Evolutionary conservation across 2,888 invertebrate species (phyloP), one percentile per base, ranked within the genome.

Genomic region (Plutella xylostella): DNA sequence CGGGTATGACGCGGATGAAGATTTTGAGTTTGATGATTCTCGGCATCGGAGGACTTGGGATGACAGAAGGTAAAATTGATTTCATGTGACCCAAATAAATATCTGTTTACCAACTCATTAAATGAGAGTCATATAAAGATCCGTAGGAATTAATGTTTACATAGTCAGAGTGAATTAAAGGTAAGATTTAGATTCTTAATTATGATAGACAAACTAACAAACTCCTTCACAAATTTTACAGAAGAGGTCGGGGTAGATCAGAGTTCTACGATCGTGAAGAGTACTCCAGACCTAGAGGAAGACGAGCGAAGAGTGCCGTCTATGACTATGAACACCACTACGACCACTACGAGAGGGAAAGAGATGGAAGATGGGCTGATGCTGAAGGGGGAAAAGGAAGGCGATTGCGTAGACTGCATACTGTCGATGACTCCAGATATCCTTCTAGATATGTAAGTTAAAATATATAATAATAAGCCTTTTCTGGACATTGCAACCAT

Each of bases 1-100:
- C 2, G 79, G 72, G 1, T 80, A 80, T 30, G 80, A 80, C 49
- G 78, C 79, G 47, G 80, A 80, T 47, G 82, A 80, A 4, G 80
- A 82, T 41, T 74, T 61, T 47, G 82, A 80, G 44, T 72, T 74
- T 22, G 79, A 80, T 41, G 60, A 61, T 43, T 71, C 75, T 0
- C 65, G 61, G 47, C 55, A 54, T 11, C 64, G 66, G 42, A 61
- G 61, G 39, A 56, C 61, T 3, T 54, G 64, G 25, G 54, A 61
- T 7, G 70, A 72, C 33, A 51, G 50, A 46, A 67, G 72, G 72
- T 68, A 53, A 50, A 37, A 37, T n/a, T n/a, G n/a, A n/a, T n/a
- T n/a, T n/a, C n/a, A n/a, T n/a, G n/a, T n/a, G n/a, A n/a, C n/a
- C n/a, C n/a, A n/a, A n/a, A n/a, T n/a, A n/a, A n/a, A n/a, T n/a